Evolutionary conservation across 1,140 invertebrate species (phyloP), one percentile per base, ranked within the genome.

Genomic region (Thereuonema tuberculata): DNA sequence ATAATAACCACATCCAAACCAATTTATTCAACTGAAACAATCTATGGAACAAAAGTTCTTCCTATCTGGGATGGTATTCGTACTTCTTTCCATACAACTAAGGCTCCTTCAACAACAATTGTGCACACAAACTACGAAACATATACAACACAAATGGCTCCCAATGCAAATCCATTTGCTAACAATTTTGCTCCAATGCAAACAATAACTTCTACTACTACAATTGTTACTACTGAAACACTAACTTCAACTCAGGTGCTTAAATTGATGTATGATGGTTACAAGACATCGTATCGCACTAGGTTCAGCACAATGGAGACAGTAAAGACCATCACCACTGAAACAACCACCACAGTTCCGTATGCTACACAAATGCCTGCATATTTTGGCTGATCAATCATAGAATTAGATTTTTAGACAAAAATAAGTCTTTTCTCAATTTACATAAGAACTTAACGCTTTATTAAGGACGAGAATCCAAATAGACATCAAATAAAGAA

Each of bases 11-110:
- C 85, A 0, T 87, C 85, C 0, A 82, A 81, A 62, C 86, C 86
- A 0, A 75, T 89, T 0, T 29, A 65, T 0, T 83, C 82, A 66
- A 74, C 85, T 15, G 84, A 88, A 68, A 89, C 87, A 0, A 63
- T 89, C 1, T 89, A 84, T 69, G 86, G 89, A 68, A 86, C 86
- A 0, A 85, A 88, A 65, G 81, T 88, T 0, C 81, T 89, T 58
- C 86, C 87, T 0, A 68, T 89, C 1, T 80, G 86, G 24, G 84
- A 84, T 62, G 84, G 83, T 2, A 80, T 80, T 15, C 83, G 79
- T 61, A 89, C 86, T 0, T 75, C 84, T 14, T 81, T 81, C 28
- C 87, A 84, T 60, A 90, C 87, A 0, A 25, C 37, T 56, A n/a
- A 61, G 55, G 20, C 63, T 48, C 48, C 47, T 12, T 17, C 21